Conservation (phyloP, 2,797 vertebrate genomes). For the Manis crassicaudata region DNA sequence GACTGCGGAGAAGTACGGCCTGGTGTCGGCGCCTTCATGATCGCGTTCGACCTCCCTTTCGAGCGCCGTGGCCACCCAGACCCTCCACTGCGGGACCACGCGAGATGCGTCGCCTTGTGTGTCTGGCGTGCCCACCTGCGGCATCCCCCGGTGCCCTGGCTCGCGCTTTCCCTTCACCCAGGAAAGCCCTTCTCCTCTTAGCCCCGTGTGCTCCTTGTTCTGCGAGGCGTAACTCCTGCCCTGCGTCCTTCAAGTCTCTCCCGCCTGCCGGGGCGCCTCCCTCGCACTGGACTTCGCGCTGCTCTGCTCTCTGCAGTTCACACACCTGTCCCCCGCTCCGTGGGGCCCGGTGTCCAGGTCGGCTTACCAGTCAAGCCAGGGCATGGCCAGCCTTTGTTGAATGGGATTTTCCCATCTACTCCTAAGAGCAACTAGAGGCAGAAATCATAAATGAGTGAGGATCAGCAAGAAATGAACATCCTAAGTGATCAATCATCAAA, state of each 20-base stretch:
- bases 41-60: not conserved
- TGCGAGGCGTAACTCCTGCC: not conserved
- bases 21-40: not conserved
- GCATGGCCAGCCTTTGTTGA: not conserved
- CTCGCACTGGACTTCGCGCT: fast-evolving
- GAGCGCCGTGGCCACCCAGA: no score
- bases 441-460: not conserved
- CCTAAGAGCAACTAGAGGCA: not conserved
- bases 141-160: no score
- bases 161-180: not conserved
- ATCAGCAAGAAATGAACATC: not conserved
- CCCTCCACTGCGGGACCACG: not conserved
- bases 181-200: not conserved
- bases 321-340: not conserved
- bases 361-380: not conserved
- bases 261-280: no score
- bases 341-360: not conserved
- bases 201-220: not conserved
- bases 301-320: not conserved
- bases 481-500: not conserved
- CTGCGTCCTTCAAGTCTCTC: no score
- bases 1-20: not conserved
- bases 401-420: not conserved
- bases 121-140: not conserved
- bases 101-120: not conserved